Evolutionary conservation across 1,140 invertebrate genomes (phyloP), one percentile per base, ranked within the genome.

Genomic region (Lasioglossum albipes): DNA sequence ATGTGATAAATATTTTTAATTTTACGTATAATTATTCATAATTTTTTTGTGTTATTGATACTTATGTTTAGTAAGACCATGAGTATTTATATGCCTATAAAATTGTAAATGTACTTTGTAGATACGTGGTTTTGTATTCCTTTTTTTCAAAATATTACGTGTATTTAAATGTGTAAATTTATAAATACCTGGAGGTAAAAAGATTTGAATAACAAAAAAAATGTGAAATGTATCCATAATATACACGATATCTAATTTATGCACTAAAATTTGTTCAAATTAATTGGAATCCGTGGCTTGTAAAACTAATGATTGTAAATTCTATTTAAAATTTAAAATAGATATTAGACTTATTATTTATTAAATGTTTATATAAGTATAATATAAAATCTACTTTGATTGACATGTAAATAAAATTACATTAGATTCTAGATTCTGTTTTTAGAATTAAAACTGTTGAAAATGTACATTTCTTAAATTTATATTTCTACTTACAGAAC

Each of bases 391-490:
- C 36, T 49, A 49, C 45, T 66, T 42, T 42, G n/a, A 66, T 66
- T 42, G 18, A 42, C 18, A 42, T 66, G 41, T 42, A 42, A 66
- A 42, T n/a, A 66, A 42, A n/a, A 42, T 42, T 42, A 42, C 27
- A n/a, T 66, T 66, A 66, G 20, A n/a, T 66, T 66, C 16, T 42
- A 10, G 27, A 42, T n/a, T n/a, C 36, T 42, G 41, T 66, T 31
- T 66, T 20, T 66, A 66, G 64, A 66, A 66, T 42, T 41, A 42
- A 66, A 42, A 66, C n/a, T 66, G 64, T 66, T 66, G 20, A 66
- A 66, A 42, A 65, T 65, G 36, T 20, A 65, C 36, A 66, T 36
- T 64, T 64, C 27, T 64, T 64, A 64, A 64, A 64, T 64, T 64
- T 66, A 66, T 66, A 42, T n/a, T 66, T 66, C 41, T 42, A 66